Evolutionary conservation across 2,888 invertebrate species (phyloP).

Genomic region (Drosophila fulvimacula): DNA sequence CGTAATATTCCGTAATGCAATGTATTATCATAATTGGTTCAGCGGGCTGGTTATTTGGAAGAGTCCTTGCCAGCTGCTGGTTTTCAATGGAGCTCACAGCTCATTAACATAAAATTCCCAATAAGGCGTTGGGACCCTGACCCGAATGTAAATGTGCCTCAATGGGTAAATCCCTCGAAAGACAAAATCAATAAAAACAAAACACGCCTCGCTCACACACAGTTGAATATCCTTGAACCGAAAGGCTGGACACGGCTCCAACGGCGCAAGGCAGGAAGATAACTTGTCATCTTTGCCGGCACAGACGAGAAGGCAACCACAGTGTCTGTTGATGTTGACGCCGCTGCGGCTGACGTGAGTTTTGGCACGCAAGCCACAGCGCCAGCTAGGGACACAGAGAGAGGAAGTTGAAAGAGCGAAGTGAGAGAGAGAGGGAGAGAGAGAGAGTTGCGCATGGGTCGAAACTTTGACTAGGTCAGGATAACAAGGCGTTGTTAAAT

Average conservation of each 20-base stretch:
- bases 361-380: conserved; percentile 38
- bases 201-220: conserved; percentile 4
- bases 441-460: conserved; percentile 41
- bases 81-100: not conserved
- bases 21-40: not conserved
- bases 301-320: conserved; percentile 13
- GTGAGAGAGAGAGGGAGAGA: conserved; percentile 3
- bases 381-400: not conserved
- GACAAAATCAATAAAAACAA: conserved; percentile 49
- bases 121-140: not conserved
- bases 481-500: conserved; percentile 63
- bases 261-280: not conserved
- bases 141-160: not conserved
- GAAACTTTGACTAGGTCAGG: conserved; percentile 73
- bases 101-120: conserved; percentile 1
- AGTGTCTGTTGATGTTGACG: conserved; percentile 23
- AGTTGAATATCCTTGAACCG: conserved; percentile 66
- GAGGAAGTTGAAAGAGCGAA: not conserved
- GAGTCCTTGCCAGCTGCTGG: not conserved
- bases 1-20: not conserved
- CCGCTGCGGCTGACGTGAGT: conserved; percentile 60
- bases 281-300: conserved; percentile 37
- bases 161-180: conserved; percentile 27
- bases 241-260: conserved; percentile 18
- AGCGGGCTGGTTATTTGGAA: not conserved